phyloP scores from a whole-genome alignment of 2,797 vertebrate species.

The Pseudochirops cupreus region DNA sequence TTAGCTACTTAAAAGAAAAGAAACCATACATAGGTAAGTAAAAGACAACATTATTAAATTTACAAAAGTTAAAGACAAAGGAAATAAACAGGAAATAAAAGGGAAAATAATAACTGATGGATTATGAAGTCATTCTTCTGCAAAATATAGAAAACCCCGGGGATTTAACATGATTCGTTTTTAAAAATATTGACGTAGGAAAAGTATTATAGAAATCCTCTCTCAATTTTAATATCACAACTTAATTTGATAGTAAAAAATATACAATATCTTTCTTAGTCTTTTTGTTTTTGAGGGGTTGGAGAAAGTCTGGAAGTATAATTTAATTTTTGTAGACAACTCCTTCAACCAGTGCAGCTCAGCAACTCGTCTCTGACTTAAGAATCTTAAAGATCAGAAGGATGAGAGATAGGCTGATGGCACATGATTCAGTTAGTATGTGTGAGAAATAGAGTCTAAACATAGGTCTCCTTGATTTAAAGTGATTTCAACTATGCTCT shows the following conservation, averaged over 20 bases:
- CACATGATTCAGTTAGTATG: background rate
- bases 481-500: background rate
- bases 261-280: background rate
- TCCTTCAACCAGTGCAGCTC: background rate
- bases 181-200: background rate
- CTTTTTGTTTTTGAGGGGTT: background rate
- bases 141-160: background rate
- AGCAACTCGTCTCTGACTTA: background rate
- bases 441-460: background rate
- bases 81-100: background rate
- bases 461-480: background rate
- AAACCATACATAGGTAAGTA: background rate
- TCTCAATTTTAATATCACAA: background rate
- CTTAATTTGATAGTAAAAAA: background rate
- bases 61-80: background rate
- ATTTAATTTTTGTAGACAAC: background rate
- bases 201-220: background rate
- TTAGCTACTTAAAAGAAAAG: background rate
- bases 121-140: background rate
- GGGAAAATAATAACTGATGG: background rate
- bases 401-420: background rate
- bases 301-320: background rate
- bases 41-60: background rate
- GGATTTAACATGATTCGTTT: background rate
- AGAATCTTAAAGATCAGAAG: background rate